Evolutionary conservation across 2,888 invertebrate species (phyloP).

Genomic region (Cyclophora punctaria): DNA sequence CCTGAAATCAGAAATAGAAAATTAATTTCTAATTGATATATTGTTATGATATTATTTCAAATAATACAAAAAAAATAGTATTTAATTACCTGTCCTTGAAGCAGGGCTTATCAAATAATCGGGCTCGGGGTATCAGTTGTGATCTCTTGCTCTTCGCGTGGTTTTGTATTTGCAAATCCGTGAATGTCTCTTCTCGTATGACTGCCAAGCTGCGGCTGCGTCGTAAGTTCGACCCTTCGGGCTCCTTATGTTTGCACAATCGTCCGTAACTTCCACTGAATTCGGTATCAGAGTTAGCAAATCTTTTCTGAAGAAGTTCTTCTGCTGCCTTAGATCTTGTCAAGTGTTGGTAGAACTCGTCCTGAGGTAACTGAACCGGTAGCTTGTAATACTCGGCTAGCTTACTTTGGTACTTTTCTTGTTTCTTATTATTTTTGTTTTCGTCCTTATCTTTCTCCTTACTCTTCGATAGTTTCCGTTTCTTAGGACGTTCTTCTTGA

Average conservation of each 20-base stretch:
- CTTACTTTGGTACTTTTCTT: conserved; percentile 68
- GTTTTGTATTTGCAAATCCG: conserved; percentile 79
- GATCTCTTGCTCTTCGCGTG: conserved; percentile 79
- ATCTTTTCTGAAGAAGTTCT: conserved; percentile 59
- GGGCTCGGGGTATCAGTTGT: conserved; percentile 87
- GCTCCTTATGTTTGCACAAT: conserved; percentile 66
- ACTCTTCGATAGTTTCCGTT: conserved; percentile 55
- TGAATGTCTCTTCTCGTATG: conserved; percentile 84
- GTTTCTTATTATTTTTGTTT: conserved; percentile 57
- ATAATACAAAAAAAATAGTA: conserved; percentile 1
- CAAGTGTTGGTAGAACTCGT: conserved; percentile 68
- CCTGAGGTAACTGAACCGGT: conserved; percentile 63
- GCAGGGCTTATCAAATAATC: conserved; percentile 83
- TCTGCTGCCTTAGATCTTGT: conserved; percentile 66
- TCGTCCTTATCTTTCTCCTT: conserved; percentile 55
- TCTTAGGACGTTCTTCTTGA: conserved; percentile 63
- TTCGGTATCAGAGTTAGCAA: conserved; percentile 65
- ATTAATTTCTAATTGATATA: not conserved
- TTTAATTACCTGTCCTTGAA: conserved; percentile 80
- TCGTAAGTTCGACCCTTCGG: conserved; percentile 75
- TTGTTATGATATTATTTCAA: not conserved
- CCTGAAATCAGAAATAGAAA: conserved; percentile 41
- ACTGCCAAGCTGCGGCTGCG: conserved; percentile 83
- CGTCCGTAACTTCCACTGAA: conserved; percentile 67
- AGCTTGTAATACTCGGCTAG: conserved; percentile 67